A percentile compares a stretch with the other conserved stretches of the same genome.
phyloP scores from a whole-genome alignment of 2,113 vertebrate genomes.

The Scomber colias region DNA sequence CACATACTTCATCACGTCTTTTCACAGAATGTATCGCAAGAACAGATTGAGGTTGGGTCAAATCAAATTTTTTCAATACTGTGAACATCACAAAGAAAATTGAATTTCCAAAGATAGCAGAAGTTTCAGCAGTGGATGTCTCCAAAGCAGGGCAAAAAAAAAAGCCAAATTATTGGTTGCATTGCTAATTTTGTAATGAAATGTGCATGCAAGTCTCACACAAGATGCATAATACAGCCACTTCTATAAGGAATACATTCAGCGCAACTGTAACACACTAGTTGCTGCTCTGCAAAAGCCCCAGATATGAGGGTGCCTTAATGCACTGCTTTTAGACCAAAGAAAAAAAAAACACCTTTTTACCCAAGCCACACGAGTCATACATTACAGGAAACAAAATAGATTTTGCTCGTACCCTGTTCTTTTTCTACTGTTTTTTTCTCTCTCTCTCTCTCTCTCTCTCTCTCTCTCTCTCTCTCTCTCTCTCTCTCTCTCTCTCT shows the following conservation, averaged over 20 bases:
- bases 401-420: conserved; percentile 31
- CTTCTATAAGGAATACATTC: neutral
- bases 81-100: too few species aligned
- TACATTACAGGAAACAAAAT: conserved; percentile 64
- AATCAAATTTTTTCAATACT: too few species aligned
- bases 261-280: conserved; percentile 43
- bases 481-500: conserved; percentile 9
- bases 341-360: conserved; percentile 25
- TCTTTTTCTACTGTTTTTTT: conserved; percentile 2
- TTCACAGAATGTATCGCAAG: neutral
- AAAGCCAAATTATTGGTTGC: neutral
- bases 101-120: too few species aligned
- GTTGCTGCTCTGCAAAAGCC: conserved; percentile 56
- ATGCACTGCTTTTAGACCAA: conserved; percentile 47
- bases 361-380: conserved; percentile 29
- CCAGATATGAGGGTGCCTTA: conserved; percentile 33
- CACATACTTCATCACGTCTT: neutral
- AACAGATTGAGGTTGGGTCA: too few species aligned
- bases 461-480: neutral
- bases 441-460: conserved; percentile 27
- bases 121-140: neutral
- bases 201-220: neutral
- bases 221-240: neutral
- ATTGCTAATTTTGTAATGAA: neutral
- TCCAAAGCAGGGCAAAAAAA: neutral